These are phyloP conservation scores for Nemotelus nigrinus DNA, from an alignment of 2,888 invertebrate genomes.

Conservation along the genomic window DNA sequence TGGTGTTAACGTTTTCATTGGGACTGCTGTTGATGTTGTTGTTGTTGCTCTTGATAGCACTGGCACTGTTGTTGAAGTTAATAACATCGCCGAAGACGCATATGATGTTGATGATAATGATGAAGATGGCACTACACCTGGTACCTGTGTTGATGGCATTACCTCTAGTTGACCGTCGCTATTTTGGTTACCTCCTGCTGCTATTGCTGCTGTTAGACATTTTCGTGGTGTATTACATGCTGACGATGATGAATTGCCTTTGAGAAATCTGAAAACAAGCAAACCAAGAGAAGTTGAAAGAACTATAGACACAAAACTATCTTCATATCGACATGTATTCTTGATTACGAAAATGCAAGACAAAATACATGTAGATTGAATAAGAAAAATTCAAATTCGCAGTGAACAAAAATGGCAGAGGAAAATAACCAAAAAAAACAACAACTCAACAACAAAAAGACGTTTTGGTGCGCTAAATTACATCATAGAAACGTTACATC, in stretches of 20 bases:
- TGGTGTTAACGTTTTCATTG: neutral
- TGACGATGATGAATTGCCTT: conserved; percentile 50
- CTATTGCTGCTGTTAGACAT: conserved; percentile 23
- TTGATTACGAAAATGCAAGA: too few relatives aligned
- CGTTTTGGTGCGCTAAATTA: conserved; percentile 1
- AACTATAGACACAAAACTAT: conserved; percentile 1
- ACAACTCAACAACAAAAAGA: neutral
- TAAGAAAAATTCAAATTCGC: conserved; percentile 3
- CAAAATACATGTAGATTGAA: too few relatives aligned
- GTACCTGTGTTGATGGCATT: conserved; percentile 2
- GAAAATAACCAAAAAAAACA: neutral
- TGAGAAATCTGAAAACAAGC: conserved; percentile 50
- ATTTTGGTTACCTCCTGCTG: conserved; percentile 33
- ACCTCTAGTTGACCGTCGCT: conserved; percentile 26
- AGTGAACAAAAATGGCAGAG: neutral
- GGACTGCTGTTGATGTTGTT: neutral
- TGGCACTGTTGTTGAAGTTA: neutral
- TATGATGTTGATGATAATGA: neutral
- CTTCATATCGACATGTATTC: neutral
- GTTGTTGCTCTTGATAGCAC: neutral
- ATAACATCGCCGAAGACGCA: neutral
- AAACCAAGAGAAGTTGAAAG: neutral
- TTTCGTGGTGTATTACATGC: conserved; percentile 52
- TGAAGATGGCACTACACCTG: neutral
- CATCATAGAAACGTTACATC: neutral